These are phyloP conservation scores for Lycia hirtaria DNA, from an alignment of 2,888 invertebrate species.

Conservation along the genomic window DNA sequence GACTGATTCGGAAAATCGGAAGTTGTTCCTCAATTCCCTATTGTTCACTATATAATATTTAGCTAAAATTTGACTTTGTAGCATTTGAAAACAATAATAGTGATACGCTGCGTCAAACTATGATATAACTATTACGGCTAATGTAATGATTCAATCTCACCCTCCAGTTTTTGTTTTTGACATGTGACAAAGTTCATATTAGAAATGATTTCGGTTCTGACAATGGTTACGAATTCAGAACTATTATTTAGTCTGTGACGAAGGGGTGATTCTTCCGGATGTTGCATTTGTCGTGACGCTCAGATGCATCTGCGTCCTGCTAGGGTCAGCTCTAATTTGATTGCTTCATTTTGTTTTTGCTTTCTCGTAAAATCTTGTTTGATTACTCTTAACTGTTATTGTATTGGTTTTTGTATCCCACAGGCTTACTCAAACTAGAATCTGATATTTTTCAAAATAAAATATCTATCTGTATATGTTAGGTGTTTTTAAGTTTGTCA, in stretches of 20 bases:
- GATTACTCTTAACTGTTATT: background rate
- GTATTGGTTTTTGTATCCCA: background rate
- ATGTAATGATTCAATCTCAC: slow-evolving; percentile 8
- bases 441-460: too few relatives aligned
- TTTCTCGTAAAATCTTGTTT: slow-evolving; percentile 3
- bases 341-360: slow-evolving; percentile 12
- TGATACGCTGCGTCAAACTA: background rate
- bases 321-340: slow-evolving; percentile 34
- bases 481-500: too few relatives aligned
- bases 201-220: slow-evolving; percentile 64
- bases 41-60: background rate
- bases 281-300: slow-evolving; percentile 72
- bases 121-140: too few relatives aligned
- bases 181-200: slow-evolving; percentile 71
- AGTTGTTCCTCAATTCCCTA: too few relatives aligned
- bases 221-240: background rate
- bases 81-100: background rate
- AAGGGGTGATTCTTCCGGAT: slow-evolving; percentile 77
- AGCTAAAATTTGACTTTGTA: background rate
- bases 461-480: too few relatives aligned
- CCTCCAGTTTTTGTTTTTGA: slow-evolving; percentile 54
- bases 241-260: slow-evolving; percentile 24
- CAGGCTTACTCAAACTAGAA: too few relatives aligned
- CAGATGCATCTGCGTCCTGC: slow-evolving; percentile 41
- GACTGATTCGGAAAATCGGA: too few relatives aligned